A percentile compares a stretch with the other conserved stretches of the same genome.
Conservation (phyloP, 1,140 invertebrate genomes). For the Orchesella cincta region DNA sequence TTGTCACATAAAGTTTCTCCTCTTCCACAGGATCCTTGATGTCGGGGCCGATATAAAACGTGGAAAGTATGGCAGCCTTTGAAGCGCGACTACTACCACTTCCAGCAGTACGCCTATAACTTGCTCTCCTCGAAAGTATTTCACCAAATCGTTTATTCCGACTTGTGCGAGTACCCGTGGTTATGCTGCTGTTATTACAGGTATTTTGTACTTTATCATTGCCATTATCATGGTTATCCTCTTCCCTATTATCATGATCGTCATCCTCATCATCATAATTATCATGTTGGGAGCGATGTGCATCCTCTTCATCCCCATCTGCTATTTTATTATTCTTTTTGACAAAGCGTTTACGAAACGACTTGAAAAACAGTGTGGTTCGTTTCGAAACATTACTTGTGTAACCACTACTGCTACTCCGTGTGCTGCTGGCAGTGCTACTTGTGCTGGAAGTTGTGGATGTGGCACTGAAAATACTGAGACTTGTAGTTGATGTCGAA, state of each 20-base stretch:
- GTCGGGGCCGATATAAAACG: background rate
- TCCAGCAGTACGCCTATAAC: background rate
- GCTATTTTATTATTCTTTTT: slow-evolving; percentile 11
- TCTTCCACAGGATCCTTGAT: slow-evolving; percentile 19
- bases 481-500: too few species aligned
- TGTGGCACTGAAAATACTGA: slow-evolving; percentile 5
- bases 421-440: background rate
- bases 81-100: background rate
- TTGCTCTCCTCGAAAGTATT: too few species aligned
- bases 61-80: background rate
- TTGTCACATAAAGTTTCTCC: slow-evolving; percentile 19
- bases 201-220: background rate
- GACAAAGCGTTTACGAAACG: slow-evolving; percentile 1
- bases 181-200: background rate
- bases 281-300: background rate
- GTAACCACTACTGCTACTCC: slow-evolving; percentile 6
- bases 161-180: background rate
- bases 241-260: background rate
- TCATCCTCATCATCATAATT: background rate
- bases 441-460: background rate
- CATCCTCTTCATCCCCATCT: slow-evolving; percentile 4
- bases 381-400: background rate
- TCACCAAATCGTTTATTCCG: background rate
- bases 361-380: background rate
- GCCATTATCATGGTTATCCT: background rate